These are phyloP conservation scores for Acanthoscelides obtectus DNA, from an alignment of 2,888 invertebrate genomes.

Conservation along the genomic window DNA sequence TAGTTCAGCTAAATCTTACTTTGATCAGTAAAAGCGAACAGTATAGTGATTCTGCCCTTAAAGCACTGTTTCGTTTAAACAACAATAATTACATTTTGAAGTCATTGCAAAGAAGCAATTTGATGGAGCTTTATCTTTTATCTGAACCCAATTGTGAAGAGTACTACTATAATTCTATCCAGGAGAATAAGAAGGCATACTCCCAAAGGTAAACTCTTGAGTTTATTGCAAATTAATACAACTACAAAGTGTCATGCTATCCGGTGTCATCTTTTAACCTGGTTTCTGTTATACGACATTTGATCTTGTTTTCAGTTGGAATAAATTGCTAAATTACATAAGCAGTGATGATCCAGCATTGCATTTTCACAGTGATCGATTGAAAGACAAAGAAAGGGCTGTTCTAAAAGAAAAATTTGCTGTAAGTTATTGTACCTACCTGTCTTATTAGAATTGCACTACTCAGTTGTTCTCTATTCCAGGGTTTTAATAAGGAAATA, in stretches of 20 bases:
- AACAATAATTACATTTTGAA: constrained; percentile 94
- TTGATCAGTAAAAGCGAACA: constrained; percentile 88
- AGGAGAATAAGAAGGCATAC: constrained; percentile 75
- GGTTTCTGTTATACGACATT: too few species aligned
- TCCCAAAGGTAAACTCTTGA: constrained; percentile 59
- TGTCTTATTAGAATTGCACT: background rate
- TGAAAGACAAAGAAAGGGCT: constrained; percentile 82
- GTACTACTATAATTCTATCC: constrained; percentile 81
- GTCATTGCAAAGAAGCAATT: constrained; percentile 77
- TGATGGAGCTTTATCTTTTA: constrained; percentile 75
- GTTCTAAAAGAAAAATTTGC: constrained; percentile 85
- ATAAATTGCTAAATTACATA: constrained; percentile 71
- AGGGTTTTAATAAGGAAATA: constrained; percentile 95
- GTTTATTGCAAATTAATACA: too few species aligned
- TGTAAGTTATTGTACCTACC: constrained; percentile 50
- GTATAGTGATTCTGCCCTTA: constrained; percentile 80
- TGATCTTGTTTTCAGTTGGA: constrained; percentile 64
- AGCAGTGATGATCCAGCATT: constrained; percentile 64
- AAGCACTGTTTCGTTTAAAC: constrained; percentile 87
- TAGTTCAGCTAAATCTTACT: constrained; percentile 86
- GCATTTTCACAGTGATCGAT: constrained; percentile 58
- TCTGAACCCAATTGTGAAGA: constrained; percentile 83
- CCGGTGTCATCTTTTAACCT: too few species aligned
- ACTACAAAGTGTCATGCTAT: too few species aligned
- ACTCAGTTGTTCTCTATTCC: constrained; percentile 23